Percentiles rank a stretch among this genome's conserved stretches.
Conservation (phyloP, 2,113 vertebrate species). For the Vimba vimba region DNA sequence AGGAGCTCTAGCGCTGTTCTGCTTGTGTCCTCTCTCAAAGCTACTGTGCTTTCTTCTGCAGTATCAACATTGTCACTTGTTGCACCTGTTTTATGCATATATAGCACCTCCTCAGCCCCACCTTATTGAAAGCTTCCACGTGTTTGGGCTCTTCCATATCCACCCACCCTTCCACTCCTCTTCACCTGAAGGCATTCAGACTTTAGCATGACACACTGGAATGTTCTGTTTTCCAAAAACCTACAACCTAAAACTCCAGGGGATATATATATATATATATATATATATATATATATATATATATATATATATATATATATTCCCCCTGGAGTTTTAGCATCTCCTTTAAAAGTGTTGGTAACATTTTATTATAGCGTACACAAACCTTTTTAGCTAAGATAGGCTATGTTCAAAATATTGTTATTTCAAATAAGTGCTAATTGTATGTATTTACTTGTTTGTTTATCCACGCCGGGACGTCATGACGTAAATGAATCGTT, state of each 20-base stretch:
- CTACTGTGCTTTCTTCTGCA: slow-evolving; percentile 69
- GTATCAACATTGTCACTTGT: slow-evolving; percentile 74
- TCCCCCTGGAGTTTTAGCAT: too few relatives aligned
- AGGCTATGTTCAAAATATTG: background rate
- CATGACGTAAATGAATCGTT: too few relatives aligned
- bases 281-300: too few relatives aligned
- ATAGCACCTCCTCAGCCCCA: slow-evolving; percentile 68
- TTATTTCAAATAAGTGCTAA: background rate
- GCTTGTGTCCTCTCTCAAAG: slow-evolving; percentile 28
- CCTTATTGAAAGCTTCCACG: slow-evolving; percentile 69
- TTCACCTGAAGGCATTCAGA: slow-evolving; percentile 50
- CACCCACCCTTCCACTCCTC: slow-evolving; percentile 4
- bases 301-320: too few relatives aligned
- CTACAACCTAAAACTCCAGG: background rate
- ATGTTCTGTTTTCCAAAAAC: slow-evolving; percentile 26
- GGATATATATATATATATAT: too few relatives aligned
- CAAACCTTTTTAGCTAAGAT: background rate
- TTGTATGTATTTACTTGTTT: background rate
- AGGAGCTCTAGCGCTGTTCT: background rate
- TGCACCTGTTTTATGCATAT: slow-evolving; percentile 70
- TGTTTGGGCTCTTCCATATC: background rate
- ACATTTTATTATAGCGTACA: background rate
- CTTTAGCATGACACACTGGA: slow-evolving; percentile 24
- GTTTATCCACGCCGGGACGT: background rate
- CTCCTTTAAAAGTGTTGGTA: background rate